Evolutionary conservation across 1,140 invertebrate species (phyloP).

Genomic region (Magallana angulata): DNA sequence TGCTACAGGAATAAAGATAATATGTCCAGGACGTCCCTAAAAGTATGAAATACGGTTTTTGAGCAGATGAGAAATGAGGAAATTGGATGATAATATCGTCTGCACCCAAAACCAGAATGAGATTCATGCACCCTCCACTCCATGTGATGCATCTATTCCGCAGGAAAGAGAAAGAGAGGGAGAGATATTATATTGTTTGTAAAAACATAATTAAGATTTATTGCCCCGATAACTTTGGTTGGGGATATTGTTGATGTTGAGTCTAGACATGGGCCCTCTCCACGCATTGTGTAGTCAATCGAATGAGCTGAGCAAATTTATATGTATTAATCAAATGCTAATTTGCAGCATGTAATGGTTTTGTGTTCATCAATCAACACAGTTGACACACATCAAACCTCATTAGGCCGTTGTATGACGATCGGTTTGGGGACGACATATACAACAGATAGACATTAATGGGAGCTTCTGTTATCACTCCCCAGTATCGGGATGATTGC

Average conservation of each 20-base stretch:
- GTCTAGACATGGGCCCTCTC: background rate
- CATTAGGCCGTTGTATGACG: background rate
- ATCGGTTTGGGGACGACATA: background rate
- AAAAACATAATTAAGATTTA: conserved; percentile 31
- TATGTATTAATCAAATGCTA: conserved; percentile 35
- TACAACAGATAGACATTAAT: conserved; percentile 8
- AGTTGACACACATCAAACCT: conserved; percentile 19
- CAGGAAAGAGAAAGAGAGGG: background rate
- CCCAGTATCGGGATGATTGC: background rate
- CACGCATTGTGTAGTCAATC: background rate
- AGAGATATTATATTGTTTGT: conserved; percentile 16
- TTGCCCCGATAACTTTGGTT: background rate
- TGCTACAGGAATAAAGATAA: too few relatives aligned
- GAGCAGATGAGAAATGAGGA: too few relatives aligned
- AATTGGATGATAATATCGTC: too few relatives aligned
- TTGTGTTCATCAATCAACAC: conserved; percentile 17
- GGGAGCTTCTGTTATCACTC: background rate
- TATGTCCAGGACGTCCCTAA: too few relatives aligned
- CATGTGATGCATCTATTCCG: background rate
- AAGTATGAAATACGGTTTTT: too few relatives aligned
- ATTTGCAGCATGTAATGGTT: conserved; percentile 3
- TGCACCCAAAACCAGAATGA: too few relatives aligned
- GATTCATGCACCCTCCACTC: background rate
- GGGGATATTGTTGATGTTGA: background rate
- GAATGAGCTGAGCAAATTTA: background rate